Base-by-base conservation (phyloP, 2,797 vertebrate genomes). In the Hyperoplus immaculatus region DNA sequence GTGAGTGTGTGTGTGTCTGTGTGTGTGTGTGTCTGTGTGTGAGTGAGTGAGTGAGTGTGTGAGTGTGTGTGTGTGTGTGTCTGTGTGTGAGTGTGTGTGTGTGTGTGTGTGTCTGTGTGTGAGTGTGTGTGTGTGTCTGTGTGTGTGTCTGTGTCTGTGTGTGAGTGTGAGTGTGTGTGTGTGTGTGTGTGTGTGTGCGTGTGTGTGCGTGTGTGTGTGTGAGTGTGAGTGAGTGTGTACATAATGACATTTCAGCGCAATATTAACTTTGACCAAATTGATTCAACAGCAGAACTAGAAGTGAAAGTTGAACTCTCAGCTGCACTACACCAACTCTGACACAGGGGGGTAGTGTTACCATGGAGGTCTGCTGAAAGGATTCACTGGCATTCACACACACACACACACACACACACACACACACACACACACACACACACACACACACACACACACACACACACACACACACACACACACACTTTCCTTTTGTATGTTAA, bases 281-380 rank as follows among this genome's bases (percentile, higher is more conserved):
- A 84, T 74, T 75, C 0, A n/a, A 68, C 74, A 72, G 70, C 56
- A 45, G 39, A 56, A 72, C 76, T 6, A 43, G 47, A 60, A 16
- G 12, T 46, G 41, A 78, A 51, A 39, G 41, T 0, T 3, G 29
- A 29, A 21, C 46, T 67, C 18, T 8, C 13, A 0, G 0, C 43
- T 63, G 87, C 67, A 82, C 53, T 50, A 64, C 55, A 47, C 14
- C 3, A 4, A 0, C 4, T 51, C 0, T 1, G 61, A 73, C 88
- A 92, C 85, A 39, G 0, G 88, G 87, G 80, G 86, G 84, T 82
- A 91, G 84, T 86, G 61, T 81, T 66, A 62, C 72, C 71, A 46
- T 74, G 51, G 80, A 8, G 1, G 69, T 43, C 21, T 67, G 21
- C 3, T 43, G 46, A 21, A 1, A 15, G 39, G 11, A n/a, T 13